These are phyloP conservation scores for Columba livia DNA, from an alignment of 2,113 vertebrate genomes.

Conservation along the genomic window DNA sequence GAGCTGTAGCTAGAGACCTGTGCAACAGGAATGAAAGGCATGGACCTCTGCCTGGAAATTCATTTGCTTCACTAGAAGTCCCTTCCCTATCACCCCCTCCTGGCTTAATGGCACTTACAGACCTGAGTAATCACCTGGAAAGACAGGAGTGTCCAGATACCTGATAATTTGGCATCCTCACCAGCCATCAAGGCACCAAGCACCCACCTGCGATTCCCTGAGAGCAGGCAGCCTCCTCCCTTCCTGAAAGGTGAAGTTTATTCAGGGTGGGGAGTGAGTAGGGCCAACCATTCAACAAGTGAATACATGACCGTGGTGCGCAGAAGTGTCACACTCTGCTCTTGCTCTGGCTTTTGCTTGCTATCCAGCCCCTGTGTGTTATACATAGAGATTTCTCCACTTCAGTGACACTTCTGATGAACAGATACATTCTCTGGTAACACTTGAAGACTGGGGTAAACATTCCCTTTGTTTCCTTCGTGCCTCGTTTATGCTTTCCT, in stretches of 20 bases:
- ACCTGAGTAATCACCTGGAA: not conserved
- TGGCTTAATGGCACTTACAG: not conserved
- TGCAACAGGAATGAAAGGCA: not conserved
- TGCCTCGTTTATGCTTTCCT: constrained; percentile 1
- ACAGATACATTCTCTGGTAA: constrained; percentile 2
- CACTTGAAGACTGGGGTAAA: not conserved
- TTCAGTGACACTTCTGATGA: not conserved
- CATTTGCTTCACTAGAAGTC: not conserved
- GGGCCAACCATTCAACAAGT: not conserved
- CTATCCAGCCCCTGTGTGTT: not conserved
- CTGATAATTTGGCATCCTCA: not conserved
- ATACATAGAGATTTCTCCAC: not conserved
- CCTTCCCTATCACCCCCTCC: not conserved
- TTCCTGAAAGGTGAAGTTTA: not conserved
- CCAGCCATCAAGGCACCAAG: not conserved
- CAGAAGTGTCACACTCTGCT: not conserved
- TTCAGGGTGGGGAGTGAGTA: not conserved
- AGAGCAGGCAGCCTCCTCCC: not conserved
- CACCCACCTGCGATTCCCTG: not conserved
- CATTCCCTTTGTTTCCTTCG: not conserved
- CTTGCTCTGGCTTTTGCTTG: not conserved
- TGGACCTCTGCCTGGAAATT: not conserved
- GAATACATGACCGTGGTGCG: not conserved
- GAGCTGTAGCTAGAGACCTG: not conserved
- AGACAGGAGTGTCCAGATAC: constrained; percentile 27